Evolutionary conservation across 2,113 vertebrate genomes (phyloP), one percentile per base, ranked within the genome.

Genomic region (Sylvia atricapilla): DNA sequence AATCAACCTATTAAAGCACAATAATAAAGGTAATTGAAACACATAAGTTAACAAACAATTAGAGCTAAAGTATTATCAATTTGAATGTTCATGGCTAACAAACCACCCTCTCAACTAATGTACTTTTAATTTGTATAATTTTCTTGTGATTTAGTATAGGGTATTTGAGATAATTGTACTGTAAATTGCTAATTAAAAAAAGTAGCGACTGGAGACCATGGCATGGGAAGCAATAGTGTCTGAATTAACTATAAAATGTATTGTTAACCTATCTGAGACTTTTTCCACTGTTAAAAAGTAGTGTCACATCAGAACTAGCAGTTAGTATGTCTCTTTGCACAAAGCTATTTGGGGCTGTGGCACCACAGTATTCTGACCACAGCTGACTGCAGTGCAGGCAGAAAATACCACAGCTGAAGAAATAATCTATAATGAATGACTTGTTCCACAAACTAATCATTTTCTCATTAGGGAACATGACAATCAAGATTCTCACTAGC

Each of bases 381-480:
- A 78, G 39, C 39, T 70, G 39, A 60, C 81, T 91, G 39, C 50
- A 87, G 16, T 39, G 22, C 59, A 77, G 47, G 53, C 15, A 75
- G 46, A 94, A 91, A 95, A 93, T 53, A 50, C 27, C 37, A 55
- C 18, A 75, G 39, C 39, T 72, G 60, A 93, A 84, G 64, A 63
- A 91, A 82, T 77, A 81, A 89, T 84, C 47, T 84, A 37, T 81
- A 84, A 59, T 50, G 52, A 93, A 91, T 25, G 37, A 43, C 16
- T 81, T 70, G 31, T 46, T 93, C 60, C 15, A 35, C 39, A 89
- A 87, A 84, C 3, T 0, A 81, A 62, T 70, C 3, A 81, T 84
- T 89, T 94, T 91, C 60, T 93, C 60, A 70, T 95, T 91, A 89
- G 52, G 47, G 30, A 91, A 47, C 53, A 84, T 62, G 30, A 72